Conservation (phyloP, 2,113 vertebrate species). For the Orcinus orca region DNA sequence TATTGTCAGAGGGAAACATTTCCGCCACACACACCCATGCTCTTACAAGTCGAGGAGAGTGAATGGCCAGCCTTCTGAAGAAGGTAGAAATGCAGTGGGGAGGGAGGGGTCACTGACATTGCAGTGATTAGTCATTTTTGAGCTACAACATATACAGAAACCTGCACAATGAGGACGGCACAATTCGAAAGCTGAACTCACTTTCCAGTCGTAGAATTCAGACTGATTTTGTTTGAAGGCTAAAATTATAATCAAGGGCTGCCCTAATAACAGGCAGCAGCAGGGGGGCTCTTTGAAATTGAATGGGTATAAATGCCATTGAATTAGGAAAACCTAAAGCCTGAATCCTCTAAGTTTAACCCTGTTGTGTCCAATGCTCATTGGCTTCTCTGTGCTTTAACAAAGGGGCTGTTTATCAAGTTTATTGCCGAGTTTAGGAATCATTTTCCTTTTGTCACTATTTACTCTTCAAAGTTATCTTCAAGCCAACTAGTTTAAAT, state of each 20-base stretch:
- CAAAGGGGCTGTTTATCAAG: neutral
- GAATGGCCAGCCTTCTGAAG: neutral
- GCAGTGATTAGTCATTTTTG: neutral
- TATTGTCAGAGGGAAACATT: neutral
- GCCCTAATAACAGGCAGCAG: conserved; percentile 44
- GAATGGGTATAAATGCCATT: conserved; percentile 6
- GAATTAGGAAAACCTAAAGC: conserved; percentile 33
- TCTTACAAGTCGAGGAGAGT: neutral
- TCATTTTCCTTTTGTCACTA: neutral
- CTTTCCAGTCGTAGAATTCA: conserved; percentile 44
- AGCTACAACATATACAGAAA: conserved; percentile 5
- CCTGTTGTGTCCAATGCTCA: neutral
- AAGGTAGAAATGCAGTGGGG: neutral
- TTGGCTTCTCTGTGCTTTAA: neutral
- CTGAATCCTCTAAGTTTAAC: conserved; percentile 42
- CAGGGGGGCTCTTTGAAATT: conserved; percentile 29
- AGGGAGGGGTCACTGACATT: neutral
- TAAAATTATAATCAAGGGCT: conserved; percentile 68
- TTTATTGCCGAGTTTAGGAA: neutral
- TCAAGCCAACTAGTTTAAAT: neutral
- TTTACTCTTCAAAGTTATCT: neutral
- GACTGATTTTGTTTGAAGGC: conserved; percentile 64
- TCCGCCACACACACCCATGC: neutral
- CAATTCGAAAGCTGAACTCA: conserved; percentile 46
- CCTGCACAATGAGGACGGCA: neutral